Evolutionary conservation across 2,888 invertebrate genomes (phyloP).

Genomic region (Lasioglossum villosulum): DNA sequence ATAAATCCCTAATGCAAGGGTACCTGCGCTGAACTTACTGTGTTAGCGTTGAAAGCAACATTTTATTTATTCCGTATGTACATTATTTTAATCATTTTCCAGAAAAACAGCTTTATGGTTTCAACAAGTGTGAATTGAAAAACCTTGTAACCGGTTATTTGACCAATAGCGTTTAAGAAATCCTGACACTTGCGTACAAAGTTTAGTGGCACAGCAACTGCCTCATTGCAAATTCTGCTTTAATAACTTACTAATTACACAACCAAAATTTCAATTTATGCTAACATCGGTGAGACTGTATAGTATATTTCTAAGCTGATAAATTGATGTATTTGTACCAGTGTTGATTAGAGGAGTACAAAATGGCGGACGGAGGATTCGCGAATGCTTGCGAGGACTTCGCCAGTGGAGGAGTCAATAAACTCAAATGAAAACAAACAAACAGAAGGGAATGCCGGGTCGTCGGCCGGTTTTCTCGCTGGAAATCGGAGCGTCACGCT

Average conservation of each 20-base stretch:
- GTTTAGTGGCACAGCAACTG: background rate
- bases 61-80: background rate
- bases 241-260: background rate
- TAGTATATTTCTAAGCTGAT: background rate
- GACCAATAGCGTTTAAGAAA: background rate
- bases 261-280: background rate
- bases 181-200: background rate
- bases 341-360: background rate
- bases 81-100: background rate
- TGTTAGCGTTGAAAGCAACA: background rate
- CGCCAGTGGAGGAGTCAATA: background rate
- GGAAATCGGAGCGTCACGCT: slow-evolving; percentile 32
- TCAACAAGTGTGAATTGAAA: background rate
- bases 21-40: background rate
- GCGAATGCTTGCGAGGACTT: background rate
- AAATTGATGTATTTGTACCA: background rate
- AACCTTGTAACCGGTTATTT: background rate
- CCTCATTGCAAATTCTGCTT: background rate
- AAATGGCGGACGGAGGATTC: background rate
- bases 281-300: background rate
- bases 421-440: slow-evolving; percentile 10
- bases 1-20: background rate
- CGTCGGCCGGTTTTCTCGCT: slow-evolving; percentile 12
- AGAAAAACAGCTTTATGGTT: background rate
- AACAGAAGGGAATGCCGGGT: background rate